A percentile compares a stretch with the other conserved stretches of the same genome.
Evolutionary conservation across 2,797 vertebrate species (phyloP).

Genomic region (Lepidocolaptes lacrymiger): DNA sequence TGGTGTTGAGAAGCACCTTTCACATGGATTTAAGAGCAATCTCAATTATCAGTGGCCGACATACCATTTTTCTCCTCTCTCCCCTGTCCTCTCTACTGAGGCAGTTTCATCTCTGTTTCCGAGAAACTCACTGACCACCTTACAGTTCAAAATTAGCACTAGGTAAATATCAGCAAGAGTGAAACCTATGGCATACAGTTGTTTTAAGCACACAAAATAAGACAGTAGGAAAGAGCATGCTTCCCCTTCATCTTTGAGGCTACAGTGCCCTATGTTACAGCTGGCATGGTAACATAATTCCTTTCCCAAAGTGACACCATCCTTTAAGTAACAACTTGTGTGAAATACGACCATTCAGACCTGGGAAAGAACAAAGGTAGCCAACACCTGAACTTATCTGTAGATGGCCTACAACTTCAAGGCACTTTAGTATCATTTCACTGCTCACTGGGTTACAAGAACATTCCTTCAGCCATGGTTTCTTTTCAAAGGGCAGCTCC

Average conservation of each 20-base stretch:
- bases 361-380: background rate
- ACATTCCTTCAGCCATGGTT: background rate
- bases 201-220: background rate
- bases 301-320: background rate
- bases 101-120: background rate
- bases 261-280: background rate
- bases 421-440: background rate
- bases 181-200: background rate
- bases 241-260: background rate
- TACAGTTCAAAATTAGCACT: background rate
- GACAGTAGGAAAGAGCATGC: background rate
- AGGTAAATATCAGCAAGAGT: background rate
- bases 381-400: background rate
- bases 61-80: background rate
- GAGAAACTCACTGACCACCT: background rate
- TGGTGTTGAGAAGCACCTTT: background rate
- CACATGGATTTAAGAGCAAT: background rate
- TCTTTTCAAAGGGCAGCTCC: background rate
- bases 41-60: background rate
- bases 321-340: background rate
- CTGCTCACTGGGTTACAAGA: background rate
- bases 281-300: background rate
- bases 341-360: background rate
- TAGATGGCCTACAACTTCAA: background rate
- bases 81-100: rapidly evolving